These are phyloP conservation scores for Homarus americanus DNA, from an alignment of 1,140 invertebrate genomes.

Conservation along the genomic window DNA sequence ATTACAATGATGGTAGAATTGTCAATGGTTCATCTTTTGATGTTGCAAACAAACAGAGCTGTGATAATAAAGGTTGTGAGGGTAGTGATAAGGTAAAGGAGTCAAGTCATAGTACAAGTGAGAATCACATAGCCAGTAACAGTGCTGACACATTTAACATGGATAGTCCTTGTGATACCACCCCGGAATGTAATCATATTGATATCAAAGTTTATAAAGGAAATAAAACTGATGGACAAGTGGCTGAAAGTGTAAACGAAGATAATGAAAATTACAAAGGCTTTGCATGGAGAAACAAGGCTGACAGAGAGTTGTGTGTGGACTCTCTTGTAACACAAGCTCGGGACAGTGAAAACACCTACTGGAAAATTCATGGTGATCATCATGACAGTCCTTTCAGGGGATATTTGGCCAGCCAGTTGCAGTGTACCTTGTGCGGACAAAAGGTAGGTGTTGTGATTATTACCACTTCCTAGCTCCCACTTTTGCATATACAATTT, in stretches of 20 bases:
- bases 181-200: not conserved
- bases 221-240: not conserved
- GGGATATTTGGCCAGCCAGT: constrained; percentile 64
- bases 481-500: too few species aligned
- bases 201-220: not conserved
- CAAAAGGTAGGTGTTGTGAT: constrained; percentile 45
- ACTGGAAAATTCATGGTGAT: constrained; percentile 31
- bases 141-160: not conserved
- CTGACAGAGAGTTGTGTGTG: not conserved
- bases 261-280: not conserved
- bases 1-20: not conserved
- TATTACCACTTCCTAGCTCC: too few species aligned
- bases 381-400: constrained; percentile 56
- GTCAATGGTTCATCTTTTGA: not conserved
- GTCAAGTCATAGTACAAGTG: too few species aligned
- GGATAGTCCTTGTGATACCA: not conserved
- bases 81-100: not conserved
- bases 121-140: not conserved
- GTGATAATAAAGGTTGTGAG: constrained; percentile 14
- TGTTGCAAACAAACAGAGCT: not conserved
- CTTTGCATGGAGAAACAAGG: not conserved
- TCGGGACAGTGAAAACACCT: not conserved
- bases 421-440: constrained; percentile 57
- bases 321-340: not conserved
- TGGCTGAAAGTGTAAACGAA: not conserved